Conservation (phyloP, 2,113 vertebrate genomes). For the Sylvicapra grimmia region DNA sequence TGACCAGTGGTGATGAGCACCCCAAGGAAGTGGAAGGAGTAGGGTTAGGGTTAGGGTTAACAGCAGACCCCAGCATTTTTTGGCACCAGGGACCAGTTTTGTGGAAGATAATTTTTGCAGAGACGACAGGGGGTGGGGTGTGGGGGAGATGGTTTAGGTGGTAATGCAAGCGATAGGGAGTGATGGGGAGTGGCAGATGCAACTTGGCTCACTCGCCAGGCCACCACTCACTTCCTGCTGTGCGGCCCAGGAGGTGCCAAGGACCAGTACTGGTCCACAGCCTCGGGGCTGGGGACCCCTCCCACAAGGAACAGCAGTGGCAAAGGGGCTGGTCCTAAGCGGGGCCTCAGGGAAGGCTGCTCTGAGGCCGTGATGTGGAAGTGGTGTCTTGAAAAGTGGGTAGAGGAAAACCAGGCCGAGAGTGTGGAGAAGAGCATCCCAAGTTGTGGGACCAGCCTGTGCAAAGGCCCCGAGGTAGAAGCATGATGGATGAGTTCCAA, state of each 20-base stretch:
- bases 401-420: neutral
- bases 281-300: neutral
- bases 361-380: neutral
- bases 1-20: neutral
- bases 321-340: neutral
- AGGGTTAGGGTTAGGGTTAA: neutral
- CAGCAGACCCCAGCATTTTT: neutral
- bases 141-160: neutral
- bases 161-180: neutral
- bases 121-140: neutral
- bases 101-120: neutral
- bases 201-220: neutral
- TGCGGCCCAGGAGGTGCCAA: neutral
- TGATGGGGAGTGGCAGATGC: neutral
- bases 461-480: neutral
- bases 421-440: neutral
- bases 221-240: neutral
- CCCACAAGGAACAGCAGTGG: neutral
- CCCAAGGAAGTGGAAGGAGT: neutral
- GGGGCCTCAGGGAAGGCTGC: neutral
- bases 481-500: neutral
- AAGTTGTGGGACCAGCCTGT: neutral
- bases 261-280: neutral
- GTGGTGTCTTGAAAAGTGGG: no score
- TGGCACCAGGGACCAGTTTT: neutral